Conservation (phyloP, 2,113 vertebrate genomes). For the Orientallactaga bullata region DNA sequence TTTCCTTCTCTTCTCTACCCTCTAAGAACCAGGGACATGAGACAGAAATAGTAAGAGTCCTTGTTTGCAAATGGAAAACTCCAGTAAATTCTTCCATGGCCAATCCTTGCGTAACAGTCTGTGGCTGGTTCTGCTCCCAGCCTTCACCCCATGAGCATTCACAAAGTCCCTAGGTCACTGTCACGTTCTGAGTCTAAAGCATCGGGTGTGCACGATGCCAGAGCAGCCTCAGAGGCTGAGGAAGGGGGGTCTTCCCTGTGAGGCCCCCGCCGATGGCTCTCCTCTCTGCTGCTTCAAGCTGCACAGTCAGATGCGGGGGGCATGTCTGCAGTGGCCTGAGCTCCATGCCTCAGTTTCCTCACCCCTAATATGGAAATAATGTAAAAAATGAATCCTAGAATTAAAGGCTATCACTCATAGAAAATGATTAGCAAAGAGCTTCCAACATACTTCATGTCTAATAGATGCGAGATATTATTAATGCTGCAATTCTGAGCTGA, state of each 20-base stretch:
- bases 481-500: neutral
- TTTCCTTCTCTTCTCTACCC: neutral
- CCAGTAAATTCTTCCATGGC: neutral
- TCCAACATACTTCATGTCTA: neutral
- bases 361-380: neutral
- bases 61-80: slow-evolving; percentile 8
- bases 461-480: neutral
- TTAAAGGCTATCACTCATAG: slow-evolving; percentile 13
- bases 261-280: neutral
- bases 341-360: neutral
- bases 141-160: neutral
- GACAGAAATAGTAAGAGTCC: slow-evolving; percentile 13
- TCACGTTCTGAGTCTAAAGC: neutral
- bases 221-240: neutral
- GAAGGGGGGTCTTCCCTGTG: neutral
- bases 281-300: neutral
- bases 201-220: neutral
- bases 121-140: neutral
- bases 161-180: neutral
- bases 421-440: neutral
- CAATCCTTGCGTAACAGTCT: neutral
- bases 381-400: neutral
- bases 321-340: rapidly evolving
- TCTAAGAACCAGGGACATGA: neutral
- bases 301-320: rapidly evolving